Conservation (phyloP, 30 jellyfish, hydroid and myxozoan genomes). For the Phacellophora camtschatica region DNA sequence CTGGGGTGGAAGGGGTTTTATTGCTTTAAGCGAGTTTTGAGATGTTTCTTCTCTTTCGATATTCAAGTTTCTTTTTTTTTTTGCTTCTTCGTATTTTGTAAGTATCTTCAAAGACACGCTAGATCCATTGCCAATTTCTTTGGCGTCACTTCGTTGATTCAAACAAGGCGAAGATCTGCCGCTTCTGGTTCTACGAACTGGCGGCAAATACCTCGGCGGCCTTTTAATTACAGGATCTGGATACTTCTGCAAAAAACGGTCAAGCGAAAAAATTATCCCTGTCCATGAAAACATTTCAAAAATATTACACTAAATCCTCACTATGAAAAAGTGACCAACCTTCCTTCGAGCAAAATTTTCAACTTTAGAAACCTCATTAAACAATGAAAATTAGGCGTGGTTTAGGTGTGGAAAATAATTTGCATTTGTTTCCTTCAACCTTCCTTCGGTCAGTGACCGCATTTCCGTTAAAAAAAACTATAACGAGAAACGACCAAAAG, state of each 20-base stretch:
- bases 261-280: neutral
- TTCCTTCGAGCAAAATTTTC: neutral
- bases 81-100: slow-evolving; percentile 14
- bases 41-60: neutral
- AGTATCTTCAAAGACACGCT: neutral
- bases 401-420: too few species aligned
- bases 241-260: slow-evolving; percentile 42
- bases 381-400: too few species aligned
- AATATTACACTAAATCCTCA: neutral
- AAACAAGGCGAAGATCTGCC: slow-evolving; percentile 36
- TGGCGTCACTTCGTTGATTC: neutral
- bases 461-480: too few species aligned
- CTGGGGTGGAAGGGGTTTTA: neutral
- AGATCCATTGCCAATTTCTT: neutral
- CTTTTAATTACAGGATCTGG: slow-evolving; percentile 72
- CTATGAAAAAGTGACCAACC: too few species aligned
- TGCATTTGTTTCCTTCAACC: too few species aligned
- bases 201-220: slow-evolving; percentile 89
- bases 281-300: neutral
- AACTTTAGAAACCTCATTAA: too few species aligned
- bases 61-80: neutral
- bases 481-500: too few species aligned
- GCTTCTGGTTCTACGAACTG: slow-evolving; percentile 81
- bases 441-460: too few species aligned
- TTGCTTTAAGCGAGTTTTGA: neutral